Evolutionary conservation across 1,140 invertebrate species (phyloP), one percentile per base, ranked within the genome.

Genomic region (Tetragnatha versicolor): DNA sequence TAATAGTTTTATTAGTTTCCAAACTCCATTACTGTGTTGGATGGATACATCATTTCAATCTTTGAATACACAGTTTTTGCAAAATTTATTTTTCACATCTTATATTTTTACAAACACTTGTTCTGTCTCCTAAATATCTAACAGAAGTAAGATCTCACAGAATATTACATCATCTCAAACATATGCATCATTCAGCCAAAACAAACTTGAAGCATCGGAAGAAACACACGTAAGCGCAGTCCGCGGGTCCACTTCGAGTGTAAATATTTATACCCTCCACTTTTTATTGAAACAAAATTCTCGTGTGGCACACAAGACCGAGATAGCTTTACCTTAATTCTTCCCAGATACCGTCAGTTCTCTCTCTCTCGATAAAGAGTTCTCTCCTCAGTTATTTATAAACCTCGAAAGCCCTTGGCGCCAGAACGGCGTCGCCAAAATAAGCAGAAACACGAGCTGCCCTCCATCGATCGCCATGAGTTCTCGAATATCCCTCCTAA

Each of bases 321-420:
- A 51, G 47, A 51, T 51, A 20, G 47, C 5, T 51, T 22, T 58
- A 58, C 55, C 55, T 58, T 58, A 58, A 58, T 58, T 58, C 55
- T 33, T n/a, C 9, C 0, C 14, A 20, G 47, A 51, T 51, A 51
- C 29, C 55, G 27, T 31, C 27, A 31, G 27, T 58, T 20, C 27
- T n/a, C n/a, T n/a, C n/a, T n/a, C n/a, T n/a, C n/a, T 20, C 22
- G 55, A 58, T 58, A 58, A n/a, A 31, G 35, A 58, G 27, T 58
- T 58, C 5, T 12, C 55, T 31, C n/a, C 55, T 58, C 55, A 58
- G 55, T 58, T 58, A 58, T 58, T 58, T 58, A 58, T 58, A 58
- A 58, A 58, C 55, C 55, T 58, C 55, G 55, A 58, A 58, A 33
- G 55, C 55, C 55, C 55, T 58, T 58, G 55, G 55, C 55, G 55